Evolutionary conservation across 2,113 vertebrate genomes (phyloP), one percentile per base, ranked within the genome.

Genomic region (Natator depressus): DNA sequence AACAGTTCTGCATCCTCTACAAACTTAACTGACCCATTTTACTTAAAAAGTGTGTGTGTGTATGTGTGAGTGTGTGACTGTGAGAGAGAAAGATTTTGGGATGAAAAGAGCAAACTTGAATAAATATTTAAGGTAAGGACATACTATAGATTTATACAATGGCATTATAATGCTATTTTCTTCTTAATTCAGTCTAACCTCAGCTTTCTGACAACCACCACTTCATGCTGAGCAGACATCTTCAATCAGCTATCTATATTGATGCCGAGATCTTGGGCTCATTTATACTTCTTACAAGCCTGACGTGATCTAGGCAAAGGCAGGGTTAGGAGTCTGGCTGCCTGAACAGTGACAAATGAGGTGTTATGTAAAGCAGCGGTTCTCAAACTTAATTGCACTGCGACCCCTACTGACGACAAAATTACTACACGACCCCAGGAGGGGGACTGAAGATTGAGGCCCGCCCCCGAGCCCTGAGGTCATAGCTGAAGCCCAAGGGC

Each of bases 1-100:
- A 95, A 89, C 4, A 10, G 0, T 59, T 94, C 83, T 17, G 57
- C 87, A 1, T 88, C 83, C 87, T 80, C 84, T 65, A 80, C 54
- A 51, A 81, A 88, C n/a, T 47, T 89, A 87, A 90, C 84, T 87
- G 81, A 91, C 93, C 47, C 1, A 6, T 93, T 94, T 89, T 42
- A 79, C 65, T 94, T 95, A 50, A 69, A 94, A 72, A 95, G 85
- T 59, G 51, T 59, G 51, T 42, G 53, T 87, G 27, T 42, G 42
- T 42, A 5, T 42, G 54, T 62, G 19, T 31, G 47, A 49, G 47
- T 9, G 47, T 9, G 47, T 6, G 47, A 49, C 7, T 8, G 47
- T 8, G 47, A 49, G 47, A 49, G 47, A 49, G 47, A 49, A 10
- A 49, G 55, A 47, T 49, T 24, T 51, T 29, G 85, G 13, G 93